Conservation (phyloP, 2,113 vertebrate genomes). For the Psammodynastes pulverulentus region DNA sequence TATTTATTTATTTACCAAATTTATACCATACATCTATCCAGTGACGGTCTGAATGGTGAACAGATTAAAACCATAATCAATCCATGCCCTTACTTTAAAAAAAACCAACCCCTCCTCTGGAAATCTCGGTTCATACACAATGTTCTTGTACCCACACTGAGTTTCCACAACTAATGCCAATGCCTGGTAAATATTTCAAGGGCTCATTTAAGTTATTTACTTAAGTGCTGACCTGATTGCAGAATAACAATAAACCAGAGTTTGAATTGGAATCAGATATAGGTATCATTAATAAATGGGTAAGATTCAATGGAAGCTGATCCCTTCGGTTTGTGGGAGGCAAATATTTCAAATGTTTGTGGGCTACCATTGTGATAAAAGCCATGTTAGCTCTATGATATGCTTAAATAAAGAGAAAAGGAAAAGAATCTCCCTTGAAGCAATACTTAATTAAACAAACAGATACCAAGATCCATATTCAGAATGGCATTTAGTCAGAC, state of each 20-base stretch:
- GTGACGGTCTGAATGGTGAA: neutral
- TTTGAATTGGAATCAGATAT: neutral
- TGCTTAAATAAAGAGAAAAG: neutral
- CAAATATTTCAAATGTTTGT: neutral
- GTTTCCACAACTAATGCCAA: neutral
- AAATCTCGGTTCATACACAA: neutral
- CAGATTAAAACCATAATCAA: neutral
- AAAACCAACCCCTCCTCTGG: neutral
- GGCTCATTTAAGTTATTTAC: slow-evolving; percentile 10
- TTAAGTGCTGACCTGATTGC: slow-evolving; percentile 15
- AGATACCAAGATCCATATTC: neutral
- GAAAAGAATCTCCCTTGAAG: neutral
- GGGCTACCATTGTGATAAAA: neutral
- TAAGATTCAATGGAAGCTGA: neutral
- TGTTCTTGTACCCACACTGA: neutral
- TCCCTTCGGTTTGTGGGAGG: neutral
- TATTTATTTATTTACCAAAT: neutral
- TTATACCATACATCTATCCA: neutral
- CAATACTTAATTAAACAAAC: neutral
- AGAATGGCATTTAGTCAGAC: neutral
- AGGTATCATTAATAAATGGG: neutral
- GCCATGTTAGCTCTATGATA: neutral
- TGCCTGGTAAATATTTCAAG: neutral
- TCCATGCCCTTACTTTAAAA: neutral
- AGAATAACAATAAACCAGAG: neutral